Evolutionary conservation across 2,113 vertebrate genomes (phyloP).

Genomic region (Alosa alosa): DNA sequence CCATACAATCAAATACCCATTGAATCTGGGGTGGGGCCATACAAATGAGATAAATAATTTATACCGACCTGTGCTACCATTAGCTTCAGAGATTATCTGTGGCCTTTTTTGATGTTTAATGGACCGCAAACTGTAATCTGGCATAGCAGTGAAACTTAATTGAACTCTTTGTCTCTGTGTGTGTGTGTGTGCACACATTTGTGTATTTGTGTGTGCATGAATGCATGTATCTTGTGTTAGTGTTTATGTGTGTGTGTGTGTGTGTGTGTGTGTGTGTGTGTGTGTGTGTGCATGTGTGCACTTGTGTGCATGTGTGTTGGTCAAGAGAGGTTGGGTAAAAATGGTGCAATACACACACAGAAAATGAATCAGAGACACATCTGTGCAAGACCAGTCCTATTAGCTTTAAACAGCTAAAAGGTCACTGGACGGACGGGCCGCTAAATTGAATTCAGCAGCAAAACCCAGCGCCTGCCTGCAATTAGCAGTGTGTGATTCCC

Average conservation of each 20-base stretch:
- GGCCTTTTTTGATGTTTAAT: constrained; percentile 5
- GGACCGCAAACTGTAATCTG: background rate
- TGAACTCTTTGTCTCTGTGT: background rate
- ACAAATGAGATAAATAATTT: background rate
- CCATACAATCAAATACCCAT: background rate
- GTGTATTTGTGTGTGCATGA: background rate
- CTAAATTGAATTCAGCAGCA: constrained; percentile 12
- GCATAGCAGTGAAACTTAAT: background rate
- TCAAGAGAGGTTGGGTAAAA: background rate
- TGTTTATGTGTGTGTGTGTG: background rate
- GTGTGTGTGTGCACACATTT: background rate
- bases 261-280: background rate
- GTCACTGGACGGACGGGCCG: background rate
- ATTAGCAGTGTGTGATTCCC: constrained; percentile 31
- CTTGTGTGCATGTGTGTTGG: background rate
- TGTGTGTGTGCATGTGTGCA: background rate
- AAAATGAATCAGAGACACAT: background rate
- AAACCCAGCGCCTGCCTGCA: constrained; percentile 2
- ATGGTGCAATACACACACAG: background rate
- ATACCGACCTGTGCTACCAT: background rate
- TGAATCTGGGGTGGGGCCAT: background rate
- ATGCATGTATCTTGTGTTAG: no score
- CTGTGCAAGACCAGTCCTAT: constrained; percentile 18
- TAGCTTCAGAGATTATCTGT: background rate
- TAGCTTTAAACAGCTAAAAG: constrained; percentile 16